Conservation (phyloP, 2,888 invertebrate genomes). For the Protophormia terraenovae region DNA sequence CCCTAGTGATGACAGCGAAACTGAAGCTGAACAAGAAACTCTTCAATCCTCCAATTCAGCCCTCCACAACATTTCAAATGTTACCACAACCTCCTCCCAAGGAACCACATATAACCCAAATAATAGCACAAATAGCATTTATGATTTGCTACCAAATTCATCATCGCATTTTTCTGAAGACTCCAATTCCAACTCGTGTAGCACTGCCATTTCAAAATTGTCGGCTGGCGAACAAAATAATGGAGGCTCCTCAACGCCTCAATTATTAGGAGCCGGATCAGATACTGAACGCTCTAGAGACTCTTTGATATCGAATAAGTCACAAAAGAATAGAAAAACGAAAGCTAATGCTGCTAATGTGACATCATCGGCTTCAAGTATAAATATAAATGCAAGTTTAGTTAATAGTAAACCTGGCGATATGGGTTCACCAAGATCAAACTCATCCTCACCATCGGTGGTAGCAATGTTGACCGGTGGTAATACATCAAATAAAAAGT, state of each 20-base stretch:
- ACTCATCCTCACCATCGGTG: slow-evolving; percentile 70
- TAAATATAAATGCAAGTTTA: slow-evolving; percentile 52
- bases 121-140: slow-evolving; percentile 67
- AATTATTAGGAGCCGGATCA: slow-evolving; percentile 82
- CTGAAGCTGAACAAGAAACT: slow-evolving; percentile 83
- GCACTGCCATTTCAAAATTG: slow-evolving; percentile 82
- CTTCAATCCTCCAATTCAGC: slow-evolving; percentile 14
- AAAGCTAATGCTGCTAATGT: slow-evolving; percentile 42
- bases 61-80: slow-evolving; percentile 32
- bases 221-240: slow-evolving; percentile 81
- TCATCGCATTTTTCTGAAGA: slow-evolving; percentile 79
- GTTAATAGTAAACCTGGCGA: slow-evolving; percentile 69
- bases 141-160: slow-evolving; percentile 71
- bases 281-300: slow-evolving; percentile 81
- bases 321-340: slow-evolving; percentile 72
- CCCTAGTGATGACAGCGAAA: slow-evolving; percentile 86
- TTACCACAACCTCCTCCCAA: slow-evolving; percentile 30
- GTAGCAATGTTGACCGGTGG: slow-evolving; percentile 58
- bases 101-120: slow-evolving; percentile 47
- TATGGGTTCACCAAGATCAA: slow-evolving; percentile 64
- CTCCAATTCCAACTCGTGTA: slow-evolving; percentile 81
- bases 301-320: slow-evolving; percentile 82
- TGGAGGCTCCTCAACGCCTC: slow-evolving; percentile 78
- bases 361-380: not conserved
- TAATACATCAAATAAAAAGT: slow-evolving; percentile 72